Conservation (phyloP, 2,888 invertebrate species). For the Lycaena phlaeas region DNA sequence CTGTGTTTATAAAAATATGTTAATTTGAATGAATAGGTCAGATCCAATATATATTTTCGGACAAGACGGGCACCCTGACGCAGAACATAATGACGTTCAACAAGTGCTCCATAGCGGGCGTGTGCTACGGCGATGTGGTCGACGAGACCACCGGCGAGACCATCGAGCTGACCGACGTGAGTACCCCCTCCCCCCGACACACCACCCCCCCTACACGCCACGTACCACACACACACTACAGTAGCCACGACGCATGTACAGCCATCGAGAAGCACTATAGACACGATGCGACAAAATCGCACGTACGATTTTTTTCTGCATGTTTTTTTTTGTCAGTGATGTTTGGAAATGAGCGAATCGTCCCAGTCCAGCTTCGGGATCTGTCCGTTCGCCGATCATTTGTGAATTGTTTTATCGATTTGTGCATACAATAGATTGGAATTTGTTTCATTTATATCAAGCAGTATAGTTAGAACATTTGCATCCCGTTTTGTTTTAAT, state of each 20-base stretch:
- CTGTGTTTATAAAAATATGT: too few relatives aligned
- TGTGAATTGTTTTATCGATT: conserved; percentile 6
- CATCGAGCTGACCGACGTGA: conserved; percentile 87
- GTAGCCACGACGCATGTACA: conserved; percentile 6
- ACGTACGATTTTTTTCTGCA: conserved; percentile 9
- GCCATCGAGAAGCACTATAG: conserved; percentile 3
- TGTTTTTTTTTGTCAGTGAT: conserved; percentile 9
- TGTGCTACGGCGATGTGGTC: conserved; percentile 91
- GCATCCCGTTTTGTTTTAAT: too few relatives aligned
- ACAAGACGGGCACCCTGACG: conserved; percentile 99
- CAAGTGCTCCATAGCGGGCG: conserved; percentile 96
- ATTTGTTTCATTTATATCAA: conserved; percentile 1
- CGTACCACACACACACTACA: too few relatives aligned
- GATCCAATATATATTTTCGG: conserved; percentile 99
- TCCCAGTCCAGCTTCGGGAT: conserved; percentile 11
- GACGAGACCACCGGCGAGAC: conserved; percentile 91
- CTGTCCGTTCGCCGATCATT: conserved; percentile 1
- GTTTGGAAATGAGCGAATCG: conserved; percentile 7
- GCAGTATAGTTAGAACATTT: not conserved
- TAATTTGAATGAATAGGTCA: conserved; percentile 74
- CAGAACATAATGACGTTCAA: conserved; percentile 99
- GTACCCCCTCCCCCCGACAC: conserved; percentile 8
- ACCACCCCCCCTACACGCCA: too few relatives aligned
- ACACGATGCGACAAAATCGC: not conserved
- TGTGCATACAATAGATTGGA: conserved; percentile 8